These are phyloP conservation scores for Microcebus tavaratra DNA, from an alignment of 2,113 vertebrate genomes.

Conservation along the genomic window DNA sequence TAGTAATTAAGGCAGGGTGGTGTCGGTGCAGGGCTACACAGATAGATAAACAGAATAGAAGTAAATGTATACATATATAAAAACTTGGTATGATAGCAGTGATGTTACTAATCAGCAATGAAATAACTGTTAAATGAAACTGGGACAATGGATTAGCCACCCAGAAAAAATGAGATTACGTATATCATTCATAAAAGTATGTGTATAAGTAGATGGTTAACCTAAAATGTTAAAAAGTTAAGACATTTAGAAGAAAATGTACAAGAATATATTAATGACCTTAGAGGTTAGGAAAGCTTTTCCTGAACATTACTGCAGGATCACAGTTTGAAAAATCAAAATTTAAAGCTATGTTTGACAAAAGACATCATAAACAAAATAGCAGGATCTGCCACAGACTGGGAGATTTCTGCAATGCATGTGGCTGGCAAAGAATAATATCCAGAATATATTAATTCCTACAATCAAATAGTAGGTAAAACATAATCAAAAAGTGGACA, in stretches of 20 bases:
- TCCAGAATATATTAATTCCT: background rate
- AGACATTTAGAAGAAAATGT: background rate
- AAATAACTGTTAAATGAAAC: background rate
- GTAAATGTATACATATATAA: background rate
- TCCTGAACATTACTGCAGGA: background rate
- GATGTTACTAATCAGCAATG: background rate
- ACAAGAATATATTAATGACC: background rate
- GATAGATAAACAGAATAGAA: background rate
- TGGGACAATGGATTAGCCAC: background rate
- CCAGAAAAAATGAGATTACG: background rate
- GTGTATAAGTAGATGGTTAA: background rate
- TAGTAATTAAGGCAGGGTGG: background rate
- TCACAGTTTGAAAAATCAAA: background rate
- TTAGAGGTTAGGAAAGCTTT: background rate
- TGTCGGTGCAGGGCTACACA: background rate
- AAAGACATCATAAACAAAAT: background rate
- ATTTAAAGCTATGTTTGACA: background rate
- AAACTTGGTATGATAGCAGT: background rate
- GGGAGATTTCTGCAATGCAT: background rate
- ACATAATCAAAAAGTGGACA: background rate
- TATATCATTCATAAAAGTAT: background rate
- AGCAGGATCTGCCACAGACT: background rate
- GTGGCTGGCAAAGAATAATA: background rate
- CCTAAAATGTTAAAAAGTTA: background rate
- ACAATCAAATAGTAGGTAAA: background rate